phyloP scores from a whole-genome alignment of 2,888 invertebrate species.

The Rambutsinella grinnellia region DNA sequence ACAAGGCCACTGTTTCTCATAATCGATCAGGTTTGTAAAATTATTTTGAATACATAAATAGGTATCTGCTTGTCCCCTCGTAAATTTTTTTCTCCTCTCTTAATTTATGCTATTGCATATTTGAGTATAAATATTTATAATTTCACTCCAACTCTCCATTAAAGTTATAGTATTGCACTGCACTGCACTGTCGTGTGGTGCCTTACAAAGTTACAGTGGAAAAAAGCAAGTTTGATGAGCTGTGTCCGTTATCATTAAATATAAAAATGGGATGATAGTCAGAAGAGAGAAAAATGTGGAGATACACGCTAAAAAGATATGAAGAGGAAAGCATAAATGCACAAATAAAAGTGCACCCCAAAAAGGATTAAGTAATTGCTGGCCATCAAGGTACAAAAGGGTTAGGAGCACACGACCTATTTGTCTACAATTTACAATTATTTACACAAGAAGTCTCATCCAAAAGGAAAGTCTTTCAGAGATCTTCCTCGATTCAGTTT shows the following conservation, averaged over 20 bases:
- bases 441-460: slow-evolving; percentile 3
- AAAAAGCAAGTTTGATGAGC: neutral
- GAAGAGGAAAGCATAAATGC: neutral
- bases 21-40: slow-evolving; percentile 43
- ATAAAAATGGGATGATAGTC: neutral
- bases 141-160: too few species aligned
- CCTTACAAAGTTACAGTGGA: slow-evolving; percentile 3
- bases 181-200: slow-evolving; percentile 6
- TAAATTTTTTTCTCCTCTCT: too few species aligned
- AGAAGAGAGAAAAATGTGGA: neutral
- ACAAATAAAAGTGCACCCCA: too few species aligned
- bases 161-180: neutral
- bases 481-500: too few species aligned
- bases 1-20: slow-evolving; percentile 53
- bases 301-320: too few species aligned
- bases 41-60: slow-evolving; percentile 32
- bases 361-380: slow-evolving; percentile 10
- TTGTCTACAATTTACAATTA: too few species aligned
- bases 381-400: neutral
- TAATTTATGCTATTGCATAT: too few species aligned
- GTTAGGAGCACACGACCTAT: too few species aligned
- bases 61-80: slow-evolving; percentile 32
- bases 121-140: neutral
- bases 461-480: neutral
- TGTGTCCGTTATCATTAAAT: neutral